Evolutionary conservation across 2,113 vertebrate species (phyloP), one percentile per base, ranked within the genome.

Genomic region (Ibidorhyncha struthersii): DNA sequence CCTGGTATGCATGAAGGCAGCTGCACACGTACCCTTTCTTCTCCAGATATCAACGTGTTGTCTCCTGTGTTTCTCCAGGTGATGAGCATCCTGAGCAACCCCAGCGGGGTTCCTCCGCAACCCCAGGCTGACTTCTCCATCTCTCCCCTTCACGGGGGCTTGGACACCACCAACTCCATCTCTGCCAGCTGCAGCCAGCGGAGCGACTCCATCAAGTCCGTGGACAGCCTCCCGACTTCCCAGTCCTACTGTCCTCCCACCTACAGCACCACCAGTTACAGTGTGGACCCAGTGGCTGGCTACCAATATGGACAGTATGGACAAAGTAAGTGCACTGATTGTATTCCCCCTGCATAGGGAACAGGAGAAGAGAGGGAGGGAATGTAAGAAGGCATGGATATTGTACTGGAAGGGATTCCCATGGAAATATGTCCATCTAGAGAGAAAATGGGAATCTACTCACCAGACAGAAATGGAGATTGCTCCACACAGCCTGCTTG

Each of bases 191-290:
- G 99, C 98, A 99, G 99, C 98, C 99, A 99, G 98, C 96, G 99
- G 82, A 99, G 99, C 0, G 99, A 99, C 98, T 97, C 99, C 98
- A 99, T 99, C 98, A 99, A 99, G 97, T 98, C 99, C 0, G 99
- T 99, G 97, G 99, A 99, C 98, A 99, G 99, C 97, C 99, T 99
- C 95, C 98, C 99, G 18, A 99, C 99, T 53, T 99, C 99, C n/a
- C 99, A 99, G 98, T 99, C 99, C 79, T 99, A 99, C 99, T 99
- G 99, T 94, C 99, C 99, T 12, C 99, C 99, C 40, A 99, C 99
- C 96, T 99, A 99, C 99, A 99, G 99, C 97, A 99, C 99, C 97
- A 99, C 99, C 85, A 99, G 99, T 98, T 99, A 99, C 99, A 99
- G 99, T 27, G 99, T 99, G 98, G 99, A 99, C 97, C 99, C 99